phyloP scores from a whole-genome alignment of 2,113 vertebrate species.

The Chaetops frenatus region DNA sequence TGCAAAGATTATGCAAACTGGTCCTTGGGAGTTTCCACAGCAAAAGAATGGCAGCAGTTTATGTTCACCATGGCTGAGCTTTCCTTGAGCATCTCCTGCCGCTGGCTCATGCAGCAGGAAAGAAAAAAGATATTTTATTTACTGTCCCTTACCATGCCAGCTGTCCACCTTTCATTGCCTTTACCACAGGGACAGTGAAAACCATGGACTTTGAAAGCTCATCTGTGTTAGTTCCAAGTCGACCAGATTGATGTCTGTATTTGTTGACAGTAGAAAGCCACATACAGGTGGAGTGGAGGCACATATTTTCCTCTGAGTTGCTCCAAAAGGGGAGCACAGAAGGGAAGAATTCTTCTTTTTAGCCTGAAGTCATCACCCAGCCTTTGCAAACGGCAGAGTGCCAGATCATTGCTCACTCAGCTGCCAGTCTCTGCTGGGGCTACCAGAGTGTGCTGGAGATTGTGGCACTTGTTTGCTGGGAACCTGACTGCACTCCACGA shows the following conservation, averaged over 20 bases:
- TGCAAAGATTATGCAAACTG: not conserved
- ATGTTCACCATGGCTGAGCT: not conserved
- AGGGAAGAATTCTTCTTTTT: not conserved
- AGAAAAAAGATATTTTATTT: not conserved
- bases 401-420: not conserved
- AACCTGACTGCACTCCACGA: not conserved
- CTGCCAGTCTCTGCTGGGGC: not conserved
- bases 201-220: not conserved
- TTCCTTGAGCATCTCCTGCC: not conserved
- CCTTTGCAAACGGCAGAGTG: not conserved
- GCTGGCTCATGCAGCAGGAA: not conserved
- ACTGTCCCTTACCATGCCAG: not conserved
- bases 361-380: not conserved
- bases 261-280: not conserved
- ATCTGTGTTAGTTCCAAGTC: not conserved
- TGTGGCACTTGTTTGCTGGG: not conserved
- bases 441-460: not conserved
- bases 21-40: not conserved
- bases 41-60: not conserved
- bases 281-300: not conserved
- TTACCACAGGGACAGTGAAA: not conserved
- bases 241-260: fast-evolving
- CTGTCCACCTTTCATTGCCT: not conserved
- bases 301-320: not conserved
- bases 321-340: not conserved